phyloP scores from a whole-genome alignment of 2,113 vertebrate species.

The Pseudorectes ferrugineus region DNA sequence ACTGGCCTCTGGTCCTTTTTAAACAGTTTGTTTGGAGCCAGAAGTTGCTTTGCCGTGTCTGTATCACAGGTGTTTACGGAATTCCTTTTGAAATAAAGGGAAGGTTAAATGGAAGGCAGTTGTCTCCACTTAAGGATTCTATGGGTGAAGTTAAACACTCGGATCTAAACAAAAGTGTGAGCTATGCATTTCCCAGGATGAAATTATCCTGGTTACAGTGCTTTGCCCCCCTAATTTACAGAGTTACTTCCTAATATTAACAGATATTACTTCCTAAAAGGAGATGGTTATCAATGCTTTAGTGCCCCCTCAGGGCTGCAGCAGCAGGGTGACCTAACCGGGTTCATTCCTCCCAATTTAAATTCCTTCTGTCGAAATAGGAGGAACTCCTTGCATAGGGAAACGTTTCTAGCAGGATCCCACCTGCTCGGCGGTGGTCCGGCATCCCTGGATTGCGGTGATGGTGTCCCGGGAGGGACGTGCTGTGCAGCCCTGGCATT shows the following conservation, averaged over 20 bases:
- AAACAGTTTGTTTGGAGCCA: background rate
- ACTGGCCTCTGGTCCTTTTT: background rate
- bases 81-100: background rate
- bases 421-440: background rate
- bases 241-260: background rate
- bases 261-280: background rate
- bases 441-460: fast-evolving
- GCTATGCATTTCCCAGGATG: background rate
- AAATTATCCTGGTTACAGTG: background rate
- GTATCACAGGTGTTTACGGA: background rate
- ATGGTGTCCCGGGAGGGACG: background rate
- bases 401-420: background rate
- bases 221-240: background rate
- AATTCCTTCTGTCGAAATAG: background rate
- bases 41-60: background rate
- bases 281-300: background rate
- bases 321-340: fast-evolving
- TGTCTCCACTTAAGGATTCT: background rate
- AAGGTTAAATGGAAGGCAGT: background rate
- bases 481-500: fast-evolving
- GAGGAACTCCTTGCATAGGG: background rate
- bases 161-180: background rate
- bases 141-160: background rate
- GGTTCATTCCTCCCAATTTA: background rate
- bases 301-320: background rate